Base-by-base conservation (phyloP, 2,888 invertebrate species). In the Dioctria linearis region DNA sequence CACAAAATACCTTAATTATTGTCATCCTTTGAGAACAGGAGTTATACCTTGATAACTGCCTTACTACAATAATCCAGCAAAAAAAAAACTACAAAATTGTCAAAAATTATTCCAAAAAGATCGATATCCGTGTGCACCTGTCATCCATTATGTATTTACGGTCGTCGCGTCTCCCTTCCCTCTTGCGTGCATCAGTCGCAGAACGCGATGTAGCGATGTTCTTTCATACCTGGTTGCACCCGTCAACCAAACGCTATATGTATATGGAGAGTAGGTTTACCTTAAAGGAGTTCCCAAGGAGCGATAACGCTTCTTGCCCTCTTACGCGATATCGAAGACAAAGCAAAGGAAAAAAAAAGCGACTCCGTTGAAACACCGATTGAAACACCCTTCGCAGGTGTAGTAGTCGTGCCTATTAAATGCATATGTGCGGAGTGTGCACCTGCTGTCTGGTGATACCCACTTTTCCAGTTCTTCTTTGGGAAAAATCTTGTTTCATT, bases 381-480 rank as follows among this genome's bases (percentile, higher is more conserved):
- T 71, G 37, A 71, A 71, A 51, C 54, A 40, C 37, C 6, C 73
- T 59, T 40, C 42, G 57, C 43, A 59, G 54, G 57, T 73, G 73
- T 73, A n/a, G 13, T 59, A n/a, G 13, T 59, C 59, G 63, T 76
- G 63, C 63, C 63, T 63, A 76, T 76, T 76, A 73, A n/a, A 76
- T 61, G 63, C 76, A 76, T n/a, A 63, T 61, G 76, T 40, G 63
- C 8, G 39, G 57, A 42, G 37, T 39, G 63, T 13, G 43, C 76
- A 76, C 76, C 76, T 76, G 76, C 76, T 63, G 49, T 63, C 73
- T 73, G 73, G 5, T 79, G 73, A 79, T 81, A 79, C 81, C 79
- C 79, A 81, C 79, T 59, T 43, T 79, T 61, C 79, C 75, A 11
- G 54, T 54, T 61, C 49, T 66, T 79, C 66, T 63, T 40, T 65